Evolutionary conservation across 1,140 invertebrate species (phyloP), one percentile per base, ranked within the genome.

Genomic region (Nilaparvata lugens): DNA sequence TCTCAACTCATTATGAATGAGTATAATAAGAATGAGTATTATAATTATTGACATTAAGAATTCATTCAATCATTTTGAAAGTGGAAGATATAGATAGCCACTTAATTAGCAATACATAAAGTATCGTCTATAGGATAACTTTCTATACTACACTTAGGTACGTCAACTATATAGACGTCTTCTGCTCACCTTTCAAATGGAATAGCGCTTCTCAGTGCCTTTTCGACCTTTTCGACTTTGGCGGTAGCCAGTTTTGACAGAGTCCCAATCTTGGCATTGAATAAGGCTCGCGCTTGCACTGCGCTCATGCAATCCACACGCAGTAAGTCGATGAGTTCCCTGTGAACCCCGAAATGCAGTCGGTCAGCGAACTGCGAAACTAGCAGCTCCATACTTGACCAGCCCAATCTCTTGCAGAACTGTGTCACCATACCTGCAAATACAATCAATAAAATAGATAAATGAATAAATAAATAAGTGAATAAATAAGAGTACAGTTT

Each of bases 301-400:
- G 89, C 91, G 74, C 92, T 95, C 35, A 99, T 73, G 65, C 86
- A 81, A 7, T 89, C 81, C 35, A 99, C 74, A 62, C 88, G 81
- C 74, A 98, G 87, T 38, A 99, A 78, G 71, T 98, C 95, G 59
- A 95, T 81, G 5, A 99, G 77, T 71, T 99, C 95, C 52, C 87
- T 80, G 66, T 93, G 88, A 28, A 98, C 87, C 11, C 96, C 97
- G 76, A 98, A 98, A 66, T 93, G 89, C 21, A 99, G 78, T 16
- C 97, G 83, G 65, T 89, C 85, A 78, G 97, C 92, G 75, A 98
- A 98, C 74, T 97, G 90, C 4, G 85, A 84, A 13, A 99, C 80
- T 2, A 99, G 76, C 28, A 95, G 75, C 73, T 96, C 90, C 58
- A 99, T 78, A 69, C 87, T 93, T 56, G 81, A 81, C 95, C 95